These are phyloP conservation scores for Melanerpes aurifrons DNA, from an alignment of 2,113 vertebrate species.

Conservation along the genomic window DNA sequence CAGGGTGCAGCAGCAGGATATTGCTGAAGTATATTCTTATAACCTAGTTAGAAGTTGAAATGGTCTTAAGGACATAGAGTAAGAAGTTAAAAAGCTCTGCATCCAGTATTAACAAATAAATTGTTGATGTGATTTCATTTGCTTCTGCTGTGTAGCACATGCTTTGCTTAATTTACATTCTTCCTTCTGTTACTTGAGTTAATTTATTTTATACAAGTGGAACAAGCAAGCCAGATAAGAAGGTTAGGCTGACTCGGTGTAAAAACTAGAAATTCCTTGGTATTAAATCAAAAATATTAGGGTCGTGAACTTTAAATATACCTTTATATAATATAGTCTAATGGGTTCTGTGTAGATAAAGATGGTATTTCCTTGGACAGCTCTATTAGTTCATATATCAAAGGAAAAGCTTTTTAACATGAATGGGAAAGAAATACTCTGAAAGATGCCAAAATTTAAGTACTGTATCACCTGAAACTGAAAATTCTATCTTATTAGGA, in stretches of 20 bases:
- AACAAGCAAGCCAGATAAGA: neutral
- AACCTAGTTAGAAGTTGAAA: neutral
- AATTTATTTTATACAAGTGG: neutral
- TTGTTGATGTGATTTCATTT: neutral
- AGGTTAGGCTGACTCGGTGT: neutral
- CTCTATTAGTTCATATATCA: neutral
- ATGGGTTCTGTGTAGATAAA: neutral
- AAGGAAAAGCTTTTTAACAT: conserved; percentile 2
- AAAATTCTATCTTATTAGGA: neutral
- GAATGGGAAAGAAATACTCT: neutral
- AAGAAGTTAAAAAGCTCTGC: neutral
- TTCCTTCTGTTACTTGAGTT: neutral
- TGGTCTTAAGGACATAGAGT: neutral
- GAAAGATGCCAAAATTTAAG: neutral
- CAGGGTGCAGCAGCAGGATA: neutral
- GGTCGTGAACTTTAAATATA: conserved; percentile 5
- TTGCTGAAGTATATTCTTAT: neutral
- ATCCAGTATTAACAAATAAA: neutral
- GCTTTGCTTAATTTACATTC: neutral
- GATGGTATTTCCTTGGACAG: neutral
- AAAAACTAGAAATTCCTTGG: neutral
- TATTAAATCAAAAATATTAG: neutral
- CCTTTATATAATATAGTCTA: neutral
- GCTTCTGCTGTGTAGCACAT: neutral
- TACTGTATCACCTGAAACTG: neutral